phyloP scores from a whole-genome alignment of 2,888 invertebrate genomes.

The Parnassius orleans region DNA sequence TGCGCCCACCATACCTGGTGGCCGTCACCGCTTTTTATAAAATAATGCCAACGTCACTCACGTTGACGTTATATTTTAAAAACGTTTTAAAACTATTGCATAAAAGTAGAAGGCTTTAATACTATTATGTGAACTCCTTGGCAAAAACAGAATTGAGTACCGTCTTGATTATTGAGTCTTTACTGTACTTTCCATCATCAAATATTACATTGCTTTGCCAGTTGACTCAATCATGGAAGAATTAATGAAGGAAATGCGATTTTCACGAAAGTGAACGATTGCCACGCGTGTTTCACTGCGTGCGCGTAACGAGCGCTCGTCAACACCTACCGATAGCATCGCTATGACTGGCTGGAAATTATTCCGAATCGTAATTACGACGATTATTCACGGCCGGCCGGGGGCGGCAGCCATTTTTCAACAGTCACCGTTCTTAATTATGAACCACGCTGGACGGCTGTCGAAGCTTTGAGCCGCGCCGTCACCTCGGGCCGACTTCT shows the following conservation, averaged over 20 bases:
- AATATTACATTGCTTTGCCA: background rate
- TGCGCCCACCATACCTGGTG: no score
- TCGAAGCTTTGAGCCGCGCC: constrained; percentile 80
- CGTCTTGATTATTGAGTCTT: no score
- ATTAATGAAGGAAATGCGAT: constrained; percentile 58
- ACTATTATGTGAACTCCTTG: no score
- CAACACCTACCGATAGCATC: constrained; percentile 80
- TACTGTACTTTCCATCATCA: no score
- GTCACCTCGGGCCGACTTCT: constrained; percentile 73
- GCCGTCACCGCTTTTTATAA: no score
- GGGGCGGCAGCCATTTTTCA: constrained; percentile 81
- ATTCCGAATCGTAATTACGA: constrained; percentile 81
- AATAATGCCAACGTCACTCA: no score
- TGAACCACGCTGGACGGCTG: constrained; percentile 78
- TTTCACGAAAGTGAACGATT: constrained; percentile 49
- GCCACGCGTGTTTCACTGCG: constrained; percentile 44
- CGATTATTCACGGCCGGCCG: constrained; percentile 81
- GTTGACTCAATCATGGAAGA: constrained; percentile 16
- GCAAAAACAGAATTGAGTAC: no score
- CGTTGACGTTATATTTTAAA: no score
- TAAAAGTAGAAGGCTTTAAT: no score
- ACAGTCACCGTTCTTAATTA: constrained; percentile 82
- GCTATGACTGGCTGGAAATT: constrained; percentile 81
- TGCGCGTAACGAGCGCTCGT: constrained; percentile 79
- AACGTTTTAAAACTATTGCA: no score